phyloP scores from a whole-genome alignment of 1,140 invertebrate species.

The Choristoneura fumiferana region DNA sequence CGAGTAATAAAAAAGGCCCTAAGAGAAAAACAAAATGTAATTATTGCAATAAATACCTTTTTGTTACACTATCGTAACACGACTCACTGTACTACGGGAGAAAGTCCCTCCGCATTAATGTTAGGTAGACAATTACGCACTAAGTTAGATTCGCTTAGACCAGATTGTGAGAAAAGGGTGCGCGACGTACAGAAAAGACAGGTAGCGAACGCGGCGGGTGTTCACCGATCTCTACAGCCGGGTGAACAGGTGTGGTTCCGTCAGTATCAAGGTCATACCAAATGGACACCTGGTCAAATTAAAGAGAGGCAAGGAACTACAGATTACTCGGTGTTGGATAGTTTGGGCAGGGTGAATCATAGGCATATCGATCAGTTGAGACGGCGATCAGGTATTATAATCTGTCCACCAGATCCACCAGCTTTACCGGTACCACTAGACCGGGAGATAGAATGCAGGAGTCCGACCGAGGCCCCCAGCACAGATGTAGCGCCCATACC shows the following conservation, averaged over 20 bases:
- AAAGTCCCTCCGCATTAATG: background rate
- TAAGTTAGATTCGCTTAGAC: background rate
- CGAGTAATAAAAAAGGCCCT: background rate
- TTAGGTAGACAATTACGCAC: background rate
- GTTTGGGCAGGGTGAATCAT: too few species aligned
- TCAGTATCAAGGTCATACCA: background rate
- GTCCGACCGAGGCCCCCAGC: too few species aligned
- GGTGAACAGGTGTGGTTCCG: background rate
- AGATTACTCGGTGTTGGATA: background rate
- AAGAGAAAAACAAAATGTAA: background rate
- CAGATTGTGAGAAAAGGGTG: background rate
- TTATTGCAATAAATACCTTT: background rate
- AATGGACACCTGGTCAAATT: background rate
- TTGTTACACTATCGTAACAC: background rate
- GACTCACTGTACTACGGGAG: background rate
- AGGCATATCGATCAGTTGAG: too few species aligned
- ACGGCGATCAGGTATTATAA: too few species aligned
- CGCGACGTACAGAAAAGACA: background rate
- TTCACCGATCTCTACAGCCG: background rate
- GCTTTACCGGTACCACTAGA: too few species aligned
- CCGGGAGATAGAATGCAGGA: too few species aligned
- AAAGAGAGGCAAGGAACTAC: background rate
- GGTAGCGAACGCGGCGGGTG: background rate
- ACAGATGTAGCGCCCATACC: too few species aligned
- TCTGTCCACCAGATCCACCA: too few species aligned